These are phyloP conservation scores for Melitaea cinxia DNA, from an alignment of 1,140 invertebrate genomes.

Conservation along the genomic window DNA sequence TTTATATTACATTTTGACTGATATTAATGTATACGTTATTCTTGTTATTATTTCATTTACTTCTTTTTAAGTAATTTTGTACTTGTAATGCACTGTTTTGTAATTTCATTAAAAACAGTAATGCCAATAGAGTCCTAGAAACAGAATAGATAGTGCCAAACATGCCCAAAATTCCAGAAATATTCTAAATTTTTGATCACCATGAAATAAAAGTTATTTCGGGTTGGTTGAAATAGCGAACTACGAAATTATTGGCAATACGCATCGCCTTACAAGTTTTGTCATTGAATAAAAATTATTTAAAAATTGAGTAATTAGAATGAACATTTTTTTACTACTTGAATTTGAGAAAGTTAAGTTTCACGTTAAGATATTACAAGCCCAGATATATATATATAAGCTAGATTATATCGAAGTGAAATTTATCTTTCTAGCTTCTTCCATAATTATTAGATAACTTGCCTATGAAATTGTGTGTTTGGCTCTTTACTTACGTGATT, in stretches of 20 bases:
- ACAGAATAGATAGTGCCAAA: conserved; percentile 34
- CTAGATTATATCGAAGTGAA: neutral
- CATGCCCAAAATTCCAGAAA: conserved; percentile 14
- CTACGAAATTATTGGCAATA: no score
- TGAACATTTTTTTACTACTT: no score
- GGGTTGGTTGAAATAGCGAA: no score
- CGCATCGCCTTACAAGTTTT: no score
- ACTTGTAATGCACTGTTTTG: neutral
- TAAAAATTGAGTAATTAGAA: no score
- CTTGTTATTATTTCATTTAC: neutral
- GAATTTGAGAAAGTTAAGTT: no score
- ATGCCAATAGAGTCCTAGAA: conserved; percentile 1
- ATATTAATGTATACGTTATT: neutral
- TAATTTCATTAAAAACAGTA: neutral
- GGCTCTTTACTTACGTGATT: no score
- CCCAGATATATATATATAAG: neutral
- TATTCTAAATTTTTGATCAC: neutral
- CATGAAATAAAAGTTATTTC: no score
- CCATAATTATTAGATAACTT: neutral
- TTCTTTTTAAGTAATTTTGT: neutral
- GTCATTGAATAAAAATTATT: no score
- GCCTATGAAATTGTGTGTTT: no score
- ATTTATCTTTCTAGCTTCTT: neutral
- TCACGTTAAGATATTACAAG: no score
- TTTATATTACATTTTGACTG: neutral